Percentiles rank a stretch among this genome's conserved stretches.
Conservation (phyloP, 2,888 invertebrate genomes). For the Fragum sueziense region DNA sequence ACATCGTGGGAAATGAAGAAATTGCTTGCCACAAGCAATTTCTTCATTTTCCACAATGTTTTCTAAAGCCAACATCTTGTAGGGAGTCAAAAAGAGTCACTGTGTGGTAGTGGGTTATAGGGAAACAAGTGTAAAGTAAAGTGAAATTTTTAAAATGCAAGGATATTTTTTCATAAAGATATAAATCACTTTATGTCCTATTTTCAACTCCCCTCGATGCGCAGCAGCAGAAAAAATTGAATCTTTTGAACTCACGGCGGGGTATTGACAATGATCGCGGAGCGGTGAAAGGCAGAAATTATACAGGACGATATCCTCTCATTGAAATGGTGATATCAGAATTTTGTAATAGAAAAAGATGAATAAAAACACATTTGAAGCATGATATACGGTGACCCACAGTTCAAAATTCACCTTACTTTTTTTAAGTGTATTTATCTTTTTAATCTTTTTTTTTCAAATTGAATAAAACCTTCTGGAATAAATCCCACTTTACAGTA, state of each 20-base stretch:
- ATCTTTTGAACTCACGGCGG: conserved; percentile 2
- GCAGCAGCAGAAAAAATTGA: neutral
- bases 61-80: no score
- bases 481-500: no score
- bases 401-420: neutral
- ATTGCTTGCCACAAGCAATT: no score
- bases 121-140: no score
- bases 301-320: neutral
- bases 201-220: conserved; percentile 13
- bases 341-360: conserved; percentile 7
- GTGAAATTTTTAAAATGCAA: no score
- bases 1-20: no score
- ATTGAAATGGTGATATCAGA: conserved; percentile 10
- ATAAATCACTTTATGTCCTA: conserved; percentile 12
- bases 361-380: conserved; percentile 10
- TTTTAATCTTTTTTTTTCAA: no score
- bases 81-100: no score
- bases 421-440: no score
- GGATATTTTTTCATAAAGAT: neutral
- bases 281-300: neutral
- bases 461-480: no score
- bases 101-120: neutral
- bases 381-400: conserved; percentile 2
- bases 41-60: no score
- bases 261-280: neutral